Evolutionary conservation across 1,140 invertebrate species (phyloP), one percentile per base, ranked within the genome.

Genomic region (Ceratosolen solmsi): DNA sequence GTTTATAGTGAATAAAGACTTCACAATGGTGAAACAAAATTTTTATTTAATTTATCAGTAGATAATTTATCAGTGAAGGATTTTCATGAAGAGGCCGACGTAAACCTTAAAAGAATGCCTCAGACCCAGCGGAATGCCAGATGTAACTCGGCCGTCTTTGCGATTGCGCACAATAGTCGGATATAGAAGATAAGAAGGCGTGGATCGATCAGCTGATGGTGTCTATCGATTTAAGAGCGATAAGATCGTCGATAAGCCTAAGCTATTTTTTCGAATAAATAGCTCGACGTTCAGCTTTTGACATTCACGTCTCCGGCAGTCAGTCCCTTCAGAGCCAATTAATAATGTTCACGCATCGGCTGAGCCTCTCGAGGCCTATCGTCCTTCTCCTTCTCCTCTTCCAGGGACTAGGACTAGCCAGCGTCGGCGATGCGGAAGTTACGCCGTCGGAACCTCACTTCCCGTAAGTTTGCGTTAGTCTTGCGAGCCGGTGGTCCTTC

Each of bases 231-330:
- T 68, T 13, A 8, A 33, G 9, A 33, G 60, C 60, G 60, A 63
- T 63, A 63, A 63, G 27, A 33, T 11, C 30, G 2, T 15, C 15
- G 27, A 33, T 33, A 0, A 27, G 27, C 9, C 30, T 5, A 33
- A 5, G 15, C 13, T 33, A 0, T 63, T 33, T 33, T 63, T 70
- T 25, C n/a, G 9, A 72, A 72, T 72, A 72, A 72, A 72, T 72
- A 72, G n/a, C 41, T 72, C 22, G 41, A 17, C 13, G 8, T n/a
- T n/a, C 9, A 15, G 54, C 25, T 30, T 1, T 11, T 20, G 63
- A 15, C 4, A 1, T 7, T 0, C 2, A 49, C 5, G 58, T 30
- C 20, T 5, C 58, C 27, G 27, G 9, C 70, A 72, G 38, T 46
- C 41, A 5, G 9, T 49, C 7, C 41, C 11, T 27, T 27, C 70